Percentiles rank a stretch among this genome's conserved stretches.
phyloP scores from a whole-genome alignment of 2,888 invertebrate species.

The Chironomus riparius region DNA sequence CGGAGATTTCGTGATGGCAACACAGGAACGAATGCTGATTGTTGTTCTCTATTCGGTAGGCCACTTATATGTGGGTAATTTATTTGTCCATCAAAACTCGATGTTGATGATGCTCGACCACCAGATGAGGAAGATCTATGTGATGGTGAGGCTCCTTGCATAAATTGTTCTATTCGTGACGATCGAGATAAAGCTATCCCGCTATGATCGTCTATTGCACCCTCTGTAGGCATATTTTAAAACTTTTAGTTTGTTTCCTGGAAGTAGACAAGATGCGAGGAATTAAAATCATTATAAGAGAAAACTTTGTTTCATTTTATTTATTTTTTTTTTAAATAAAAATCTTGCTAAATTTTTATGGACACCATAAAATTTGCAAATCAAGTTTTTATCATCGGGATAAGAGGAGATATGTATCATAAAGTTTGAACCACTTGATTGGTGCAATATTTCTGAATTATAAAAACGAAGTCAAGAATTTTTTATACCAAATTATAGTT shows the following conservation, averaged over 20 bases:
- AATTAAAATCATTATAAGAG: no score
- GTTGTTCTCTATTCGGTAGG: slow-evolving; percentile 61
- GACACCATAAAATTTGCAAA: no score
- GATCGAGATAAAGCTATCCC: slow-evolving; percentile 37
- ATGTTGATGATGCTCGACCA: slow-evolving; percentile 45
- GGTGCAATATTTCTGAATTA: no score
- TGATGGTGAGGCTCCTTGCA: slow-evolving; percentile 44
- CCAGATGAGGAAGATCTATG: slow-evolving; percentile 40
- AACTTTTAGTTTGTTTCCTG: not conserved
- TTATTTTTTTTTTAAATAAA: no score
- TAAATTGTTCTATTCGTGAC: slow-evolving; percentile 53
- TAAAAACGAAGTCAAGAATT: no score
- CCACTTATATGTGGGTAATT: slow-evolving; percentile 58
- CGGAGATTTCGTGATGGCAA: slow-evolving; percentile 66
- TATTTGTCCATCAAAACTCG: slow-evolving; percentile 55
- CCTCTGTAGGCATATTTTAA: slow-evolving; percentile 38
- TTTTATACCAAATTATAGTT: no score
- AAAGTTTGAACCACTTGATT: no score
- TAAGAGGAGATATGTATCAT: no score
- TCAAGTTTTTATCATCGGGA: no score
- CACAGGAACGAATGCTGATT: slow-evolving; percentile 81
- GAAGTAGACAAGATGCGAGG: not conserved
- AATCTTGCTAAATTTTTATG: no score
- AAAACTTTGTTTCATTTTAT: no score
- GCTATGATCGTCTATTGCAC: slow-evolving; percentile 34